Conservation (phyloP, 30 jellyfish, hydroid and myxozoan species). For the Hydractinia echinata region DNA sequence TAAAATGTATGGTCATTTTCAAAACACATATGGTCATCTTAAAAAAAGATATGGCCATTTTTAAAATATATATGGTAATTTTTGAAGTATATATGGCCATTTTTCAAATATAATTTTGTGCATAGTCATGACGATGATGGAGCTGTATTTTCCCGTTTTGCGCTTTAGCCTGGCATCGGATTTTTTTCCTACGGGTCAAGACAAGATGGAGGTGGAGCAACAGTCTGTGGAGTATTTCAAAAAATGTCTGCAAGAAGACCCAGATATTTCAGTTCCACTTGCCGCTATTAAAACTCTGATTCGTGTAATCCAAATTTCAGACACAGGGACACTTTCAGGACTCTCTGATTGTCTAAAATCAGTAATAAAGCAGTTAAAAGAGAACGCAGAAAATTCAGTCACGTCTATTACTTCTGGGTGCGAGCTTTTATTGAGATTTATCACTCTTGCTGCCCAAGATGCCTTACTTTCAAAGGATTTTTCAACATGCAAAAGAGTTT, state of each 20-base stretch:
- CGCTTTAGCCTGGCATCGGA: too few species aligned
- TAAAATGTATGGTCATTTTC: too few species aligned
- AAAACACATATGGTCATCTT: too few species aligned
- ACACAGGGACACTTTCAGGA: conserved; percentile 81
- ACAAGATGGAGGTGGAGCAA: conserved; percentile 17
- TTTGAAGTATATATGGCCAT: too few species aligned
- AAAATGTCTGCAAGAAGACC: conserved; percentile 55
- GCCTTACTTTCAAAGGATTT: conserved; percentile 50
- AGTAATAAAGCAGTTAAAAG: conserved; percentile 49
- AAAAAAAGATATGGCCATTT: too few species aligned
- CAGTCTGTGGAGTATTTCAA: conserved; percentile 56
- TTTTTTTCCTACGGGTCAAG: too few species aligned
- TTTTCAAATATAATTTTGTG: too few species aligned
- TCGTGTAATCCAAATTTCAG: conserved; percentile 55
- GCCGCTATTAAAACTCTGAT: conserved; percentile 87
- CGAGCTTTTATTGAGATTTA: conserved; percentile 74
- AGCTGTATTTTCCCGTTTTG: too few species aligned
- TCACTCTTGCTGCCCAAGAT: conserved; percentile 73
- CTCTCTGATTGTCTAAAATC: conserved; percentile 41
- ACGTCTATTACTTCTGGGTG: conserved; percentile 95
- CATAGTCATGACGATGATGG: too few species aligned
- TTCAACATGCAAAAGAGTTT: conserved; percentile 68
- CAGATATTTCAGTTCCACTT: conserved; percentile 63
- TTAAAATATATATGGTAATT: too few species aligned
- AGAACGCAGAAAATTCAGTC: conserved; percentile 36